Base-by-base conservation (phyloP, 2,113 vertebrate genomes). In the Thomomys bottae region DNA sequence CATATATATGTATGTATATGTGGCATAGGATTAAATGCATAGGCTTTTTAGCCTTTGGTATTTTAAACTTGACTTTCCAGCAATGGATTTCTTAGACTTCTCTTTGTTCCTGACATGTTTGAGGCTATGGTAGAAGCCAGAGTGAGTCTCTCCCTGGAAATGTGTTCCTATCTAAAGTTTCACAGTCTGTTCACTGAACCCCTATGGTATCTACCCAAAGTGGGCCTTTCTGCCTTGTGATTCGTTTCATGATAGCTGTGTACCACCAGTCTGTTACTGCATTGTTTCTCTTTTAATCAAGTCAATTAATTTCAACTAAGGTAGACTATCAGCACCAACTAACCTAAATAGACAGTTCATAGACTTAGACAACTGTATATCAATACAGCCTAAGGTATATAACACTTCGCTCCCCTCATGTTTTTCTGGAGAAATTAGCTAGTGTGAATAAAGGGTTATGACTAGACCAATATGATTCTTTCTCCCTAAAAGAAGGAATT, bases 201-300 rank as follows among this genome's bases (percentile, higher is more conserved):
- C 1, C 40, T 5, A 10, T 10, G 0, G 0, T 2, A 6, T 32
- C 45, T 86, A 20, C 34, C 45, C 24, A 28, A 0, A 21, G 40
- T 70, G 71, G 20, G 34, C 71, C 32, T 30, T 72, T 75, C 77
- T 67, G 17, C 61, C 57, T 78, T 63, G 59, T 3, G 12, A 7
- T 30, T 54, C 45, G n/a, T 85, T 72, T 88, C 0, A 36, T 32
- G 71, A 3, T 17, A 70, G 38, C 14, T 45, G 28, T 40, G 10
- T 57, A 63, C 61, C 40, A 73, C 26, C 40, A 76, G 40, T 64
- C 36, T n/a, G 24, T 10, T 26, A 57, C 32, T 89, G 23, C 18
- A 75, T 78, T 42, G 34, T 91, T 8, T 83, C 68, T 42, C 61
- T 77, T 87, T 84, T 45, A 71, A 34, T 42, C 40, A 64, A 66